Conservation (phyloP, 2,113 vertebrate genomes). For the Hypocryptadius cinnamomeus region DNA sequence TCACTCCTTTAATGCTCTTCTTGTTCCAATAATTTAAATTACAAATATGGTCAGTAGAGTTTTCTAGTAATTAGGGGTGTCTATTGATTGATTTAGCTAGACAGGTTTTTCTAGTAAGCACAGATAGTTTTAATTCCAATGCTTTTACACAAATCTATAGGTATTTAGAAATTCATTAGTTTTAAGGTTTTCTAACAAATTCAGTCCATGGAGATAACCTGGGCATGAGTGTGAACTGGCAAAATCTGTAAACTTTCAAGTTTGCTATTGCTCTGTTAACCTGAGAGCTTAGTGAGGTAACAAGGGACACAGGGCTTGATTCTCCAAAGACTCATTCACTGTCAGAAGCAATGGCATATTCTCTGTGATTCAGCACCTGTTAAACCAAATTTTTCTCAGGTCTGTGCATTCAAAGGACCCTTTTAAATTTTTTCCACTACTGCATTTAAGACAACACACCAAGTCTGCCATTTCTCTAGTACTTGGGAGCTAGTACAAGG, state of each 20-base stretch:
- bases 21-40: not conserved
- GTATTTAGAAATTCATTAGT: not conserved
- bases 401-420: not conserved
- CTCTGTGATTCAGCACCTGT: not conserved
- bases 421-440: not conserved
- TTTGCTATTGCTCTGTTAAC: not conserved
- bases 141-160: not conserved
- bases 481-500: not conserved
- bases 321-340: not conserved
- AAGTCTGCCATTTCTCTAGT: not conserved
- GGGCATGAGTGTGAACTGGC: not conserved
- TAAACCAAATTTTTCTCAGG: not conserved
- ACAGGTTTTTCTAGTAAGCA: not conserved
- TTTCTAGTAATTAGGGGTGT: not conserved
- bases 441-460: not conserved
- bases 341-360: not conserved
- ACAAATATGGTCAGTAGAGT: not conserved
- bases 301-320: not conserved
- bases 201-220: not conserved
- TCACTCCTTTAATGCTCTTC: not conserved
- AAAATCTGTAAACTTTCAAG: not conserved
- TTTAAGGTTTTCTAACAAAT: not conserved
- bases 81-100: not conserved
- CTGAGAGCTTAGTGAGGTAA: not conserved
- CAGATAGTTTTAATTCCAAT: not conserved